Evolutionary conservation across 2,113 vertebrate genomes (phyloP), one percentile per base, ranked within the genome.

Genomic region (Tricholaema leucomelas): DNA sequence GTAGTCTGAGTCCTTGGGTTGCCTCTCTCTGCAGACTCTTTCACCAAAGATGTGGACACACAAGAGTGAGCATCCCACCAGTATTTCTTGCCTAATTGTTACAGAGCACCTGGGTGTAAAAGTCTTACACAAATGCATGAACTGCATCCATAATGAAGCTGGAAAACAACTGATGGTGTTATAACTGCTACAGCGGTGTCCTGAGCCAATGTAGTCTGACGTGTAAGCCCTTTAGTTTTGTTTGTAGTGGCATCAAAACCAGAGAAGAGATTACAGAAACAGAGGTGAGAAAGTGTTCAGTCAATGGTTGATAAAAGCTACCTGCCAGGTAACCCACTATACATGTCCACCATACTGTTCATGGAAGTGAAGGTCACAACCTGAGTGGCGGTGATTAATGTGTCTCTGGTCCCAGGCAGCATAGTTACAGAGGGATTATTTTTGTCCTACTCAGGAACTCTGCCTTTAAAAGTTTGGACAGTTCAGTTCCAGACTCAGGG

Each of bases 341-440:
- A 36, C 20, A 69, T 7, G 7, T 63, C 84, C 35, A 11, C 59
- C 50, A 0, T 33, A 33, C 7, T 15, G 21, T 70, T 56, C 28
- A 48, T 75, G 61, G 19, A 50, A 30, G 23, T 74, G 65, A 73
- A 73, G 90, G 73, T 78, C 44, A 33, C 77, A 33, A 2, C 13
- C 7, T 64, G 42, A 24, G 4, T 2, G 0, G 0, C 12, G 40
- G 44, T 81, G 20, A 44, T 59, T 23, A 30, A 25, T 42, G 30
- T 76, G 35, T 52, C 55, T 35, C 50, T 85, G 40, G 19, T 44
- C 59, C 85, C 4, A 3, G 42, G 69, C 40, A n/a, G 2, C 27
- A 19, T 35, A 4, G 35, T 25, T 75, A 33, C 21, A 69, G 28
- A n/a, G 33, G 25, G 10, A 40, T 19, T 40, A 0, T 0, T 2